phyloP scores from a whole-genome alignment of 2,888 invertebrate genomes.

The Asteroscopus sphinx region DNA sequence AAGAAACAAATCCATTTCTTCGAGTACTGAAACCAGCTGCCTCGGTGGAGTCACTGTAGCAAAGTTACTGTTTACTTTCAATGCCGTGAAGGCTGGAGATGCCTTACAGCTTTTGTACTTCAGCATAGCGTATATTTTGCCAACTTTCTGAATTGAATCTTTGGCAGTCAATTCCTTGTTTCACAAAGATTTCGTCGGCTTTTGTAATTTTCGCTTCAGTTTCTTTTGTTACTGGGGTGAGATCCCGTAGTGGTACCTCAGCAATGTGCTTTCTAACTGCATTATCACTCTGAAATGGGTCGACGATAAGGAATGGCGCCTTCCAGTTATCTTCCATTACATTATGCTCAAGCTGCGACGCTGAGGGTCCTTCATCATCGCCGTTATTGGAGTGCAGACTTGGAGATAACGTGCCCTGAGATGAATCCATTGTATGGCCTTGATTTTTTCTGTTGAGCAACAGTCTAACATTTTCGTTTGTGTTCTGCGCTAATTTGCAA shows the following conservation, averaged over 20 bases:
- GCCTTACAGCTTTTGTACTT: constrained; percentile 13
- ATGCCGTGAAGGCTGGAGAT: background rate
- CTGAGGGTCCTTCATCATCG: background rate
- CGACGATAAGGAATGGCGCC: background rate
- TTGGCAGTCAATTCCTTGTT: constrained; percentile 10
- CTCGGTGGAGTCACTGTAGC: constrained; percentile 3
- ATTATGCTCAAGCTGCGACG: background rate
- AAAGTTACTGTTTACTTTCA: constrained; percentile 6
- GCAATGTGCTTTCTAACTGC: background rate
- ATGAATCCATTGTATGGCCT: background rate
- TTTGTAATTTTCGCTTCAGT: background rate
- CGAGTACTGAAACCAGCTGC: constrained; percentile 2
- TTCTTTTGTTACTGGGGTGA: background rate
- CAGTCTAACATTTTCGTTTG: background rate
- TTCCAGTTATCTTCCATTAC: constrained; percentile 4
- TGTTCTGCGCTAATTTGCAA: too few relatives aligned
- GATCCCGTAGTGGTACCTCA: too few relatives aligned
- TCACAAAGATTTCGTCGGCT: constrained; percentile 3
- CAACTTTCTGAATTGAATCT: constrained; percentile 2
- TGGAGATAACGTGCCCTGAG: background rate
- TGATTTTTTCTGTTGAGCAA: constrained; percentile 1
- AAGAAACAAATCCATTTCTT: constrained; percentile 1
- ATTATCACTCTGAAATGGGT: background rate
- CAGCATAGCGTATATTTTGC: constrained; percentile 10
- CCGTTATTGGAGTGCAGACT: background rate